Evolutionary conservation across 2,113 vertebrate genomes (phyloP).

Genomic region (Phodopus roborovskii): DNA sequence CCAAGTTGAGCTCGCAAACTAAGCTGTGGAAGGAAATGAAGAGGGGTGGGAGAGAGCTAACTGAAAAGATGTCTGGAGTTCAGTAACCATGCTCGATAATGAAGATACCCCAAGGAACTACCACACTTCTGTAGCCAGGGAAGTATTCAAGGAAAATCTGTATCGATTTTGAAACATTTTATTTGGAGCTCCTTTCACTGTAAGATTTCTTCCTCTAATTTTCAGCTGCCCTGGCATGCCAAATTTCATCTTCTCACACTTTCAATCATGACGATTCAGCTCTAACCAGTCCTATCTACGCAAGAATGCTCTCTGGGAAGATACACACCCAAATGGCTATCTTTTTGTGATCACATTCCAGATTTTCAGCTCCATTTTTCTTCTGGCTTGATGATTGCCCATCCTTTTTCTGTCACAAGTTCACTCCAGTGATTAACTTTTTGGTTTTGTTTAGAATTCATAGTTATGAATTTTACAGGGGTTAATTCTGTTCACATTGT

Average conservation of each 20-base stretch:
- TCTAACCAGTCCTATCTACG: not conserved
- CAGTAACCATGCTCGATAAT: not conserved
- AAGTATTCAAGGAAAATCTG: not conserved
- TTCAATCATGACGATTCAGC: not conserved
- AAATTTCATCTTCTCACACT: not conserved
- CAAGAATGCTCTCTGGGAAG: not conserved
- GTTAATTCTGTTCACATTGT: not conserved
- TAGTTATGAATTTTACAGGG: not conserved
- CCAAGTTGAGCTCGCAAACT: slow-evolving; percentile 88
- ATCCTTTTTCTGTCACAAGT: not conserved
- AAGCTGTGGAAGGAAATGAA: slow-evolving; percentile 82
- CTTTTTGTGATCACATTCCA: not conserved
- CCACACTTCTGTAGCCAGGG: not conserved
- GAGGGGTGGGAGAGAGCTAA: not conserved
- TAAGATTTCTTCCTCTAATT: not conserved
- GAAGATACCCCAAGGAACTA: not conserved
- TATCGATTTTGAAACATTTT: not conserved
- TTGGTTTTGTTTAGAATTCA: not conserved
- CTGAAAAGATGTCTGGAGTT: not conserved
- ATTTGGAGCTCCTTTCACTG: not conserved
- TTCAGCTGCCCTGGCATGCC: not conserved
- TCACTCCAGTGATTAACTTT: not conserved
- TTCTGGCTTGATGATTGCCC: not conserved
- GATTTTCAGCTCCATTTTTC: not conserved
- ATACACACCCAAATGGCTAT: not conserved